A percentile compares a stretch with the other conserved stretches of the same genome.
Conservation (phyloP, 2,113 vertebrate genomes). For the Cricetomys ansorgei region DNA sequence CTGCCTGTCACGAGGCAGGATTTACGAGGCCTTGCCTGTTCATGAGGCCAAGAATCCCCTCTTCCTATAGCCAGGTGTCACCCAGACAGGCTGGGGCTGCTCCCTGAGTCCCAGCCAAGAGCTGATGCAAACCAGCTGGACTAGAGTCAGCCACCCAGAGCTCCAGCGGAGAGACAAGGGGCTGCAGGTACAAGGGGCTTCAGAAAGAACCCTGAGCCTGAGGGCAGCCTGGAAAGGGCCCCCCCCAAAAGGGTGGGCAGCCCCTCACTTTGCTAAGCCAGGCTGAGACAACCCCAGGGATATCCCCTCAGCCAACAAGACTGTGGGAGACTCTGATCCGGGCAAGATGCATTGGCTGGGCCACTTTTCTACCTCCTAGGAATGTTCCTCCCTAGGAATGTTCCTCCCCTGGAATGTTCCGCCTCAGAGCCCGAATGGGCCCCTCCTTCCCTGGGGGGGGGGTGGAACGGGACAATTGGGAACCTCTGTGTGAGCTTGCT, state of each 20-base stretch:
- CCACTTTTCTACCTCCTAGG: not conserved
- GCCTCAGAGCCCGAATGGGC: not conserved
- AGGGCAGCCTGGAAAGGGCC: not conserved
- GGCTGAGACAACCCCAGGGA: fast-evolving
- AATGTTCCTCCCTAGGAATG: not conserved
- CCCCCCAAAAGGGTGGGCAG: not conserved
- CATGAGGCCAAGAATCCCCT: not conserved
- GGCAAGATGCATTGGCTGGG: not conserved
- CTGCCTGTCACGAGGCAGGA: not conserved
- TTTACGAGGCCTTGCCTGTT: not conserved
- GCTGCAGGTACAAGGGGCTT: fast-evolving
- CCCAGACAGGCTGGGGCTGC: conserved; percentile 26
- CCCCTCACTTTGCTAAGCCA: not conserved
- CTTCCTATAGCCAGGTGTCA: conserved; percentile 18
- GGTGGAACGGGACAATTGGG: not conserved
- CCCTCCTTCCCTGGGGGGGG: not conserved
- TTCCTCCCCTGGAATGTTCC: not conserved
- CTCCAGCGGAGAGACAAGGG: not conserved
- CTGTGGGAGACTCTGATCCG: fast-evolving
- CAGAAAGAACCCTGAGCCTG: not conserved
- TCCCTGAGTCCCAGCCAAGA: not conserved
- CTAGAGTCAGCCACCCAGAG: fast-evolving
- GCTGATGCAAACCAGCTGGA: not conserved
- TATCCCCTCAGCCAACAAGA: fast-evolving
- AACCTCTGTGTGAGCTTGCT: not conserved